Conservation (phyloP, 2,113 vertebrate species). For the Sander vitreus region DNA sequence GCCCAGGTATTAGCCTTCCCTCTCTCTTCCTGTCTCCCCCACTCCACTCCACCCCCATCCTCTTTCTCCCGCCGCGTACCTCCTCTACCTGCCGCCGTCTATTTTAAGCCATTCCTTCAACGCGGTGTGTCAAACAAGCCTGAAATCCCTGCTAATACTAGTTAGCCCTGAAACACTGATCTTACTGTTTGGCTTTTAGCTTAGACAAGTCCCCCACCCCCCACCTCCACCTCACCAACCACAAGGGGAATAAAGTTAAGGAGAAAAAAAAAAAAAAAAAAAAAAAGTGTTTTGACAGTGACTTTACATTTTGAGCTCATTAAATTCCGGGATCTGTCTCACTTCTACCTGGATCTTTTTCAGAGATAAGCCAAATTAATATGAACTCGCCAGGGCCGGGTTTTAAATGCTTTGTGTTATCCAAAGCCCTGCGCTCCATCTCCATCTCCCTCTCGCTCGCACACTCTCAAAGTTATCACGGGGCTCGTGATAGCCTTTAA, state of each 20-base stretch:
- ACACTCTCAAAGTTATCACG: constrained; percentile 84
- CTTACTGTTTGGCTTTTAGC: constrained; percentile 73
- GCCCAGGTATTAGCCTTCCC: constrained; percentile 83
- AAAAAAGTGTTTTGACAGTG: constrained; percentile 81
- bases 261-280: constrained; percentile 57
- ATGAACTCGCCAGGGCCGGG: constrained; percentile 83
- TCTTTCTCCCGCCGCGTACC: constrained; percentile 50
- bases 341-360: constrained; percentile 83
- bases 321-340: constrained; percentile 85
- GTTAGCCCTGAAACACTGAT: constrained; percentile 86
- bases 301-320: constrained; percentile 87
- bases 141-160: constrained; percentile 88
- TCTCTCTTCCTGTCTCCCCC: constrained; percentile 58
- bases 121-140: constrained; percentile 84
- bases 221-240: neutral
- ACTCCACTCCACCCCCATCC: constrained; percentile 38
- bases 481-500: constrained; percentile 87
- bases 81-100: constrained; percentile 79
- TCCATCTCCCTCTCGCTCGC: constrained; percentile 67
- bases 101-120: constrained; percentile 86
- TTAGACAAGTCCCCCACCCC: constrained; percentile 10
- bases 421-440: constrained; percentile 83
- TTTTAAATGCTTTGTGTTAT: constrained; percentile 86
- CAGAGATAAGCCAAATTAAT: constrained; percentile 88
- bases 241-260: constrained; percentile 65